phyloP scores from a whole-genome alignment of 2,113 vertebrate species.

The Boulengeromyrus knoepffleri region DNA sequence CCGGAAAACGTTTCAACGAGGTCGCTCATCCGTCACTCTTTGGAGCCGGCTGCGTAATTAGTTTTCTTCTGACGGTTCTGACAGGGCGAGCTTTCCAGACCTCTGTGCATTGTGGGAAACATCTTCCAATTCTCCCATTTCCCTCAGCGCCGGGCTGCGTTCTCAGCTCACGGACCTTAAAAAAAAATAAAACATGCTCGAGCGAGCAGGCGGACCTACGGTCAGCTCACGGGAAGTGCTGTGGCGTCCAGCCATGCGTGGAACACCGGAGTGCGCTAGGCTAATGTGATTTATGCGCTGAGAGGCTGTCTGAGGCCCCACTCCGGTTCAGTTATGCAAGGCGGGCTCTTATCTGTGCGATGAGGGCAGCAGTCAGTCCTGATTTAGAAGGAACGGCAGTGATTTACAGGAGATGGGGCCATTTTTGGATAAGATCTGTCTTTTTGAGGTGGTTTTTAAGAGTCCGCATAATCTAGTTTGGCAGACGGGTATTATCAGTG shows the following conservation, averaged over 20 bases:
- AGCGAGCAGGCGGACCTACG: not conserved
- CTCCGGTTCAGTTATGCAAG: not conserved
- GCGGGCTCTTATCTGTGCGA: not conserved
- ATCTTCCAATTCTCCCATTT: not conserved
- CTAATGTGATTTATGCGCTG: not conserved
- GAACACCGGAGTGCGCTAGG: not conserved
- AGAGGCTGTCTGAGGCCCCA: not conserved
- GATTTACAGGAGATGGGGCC: not conserved
- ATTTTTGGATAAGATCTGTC: not conserved
- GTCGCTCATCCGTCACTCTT: constrained; percentile 44
- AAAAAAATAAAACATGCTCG: not conserved
- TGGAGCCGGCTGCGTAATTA: constrained; percentile 53
- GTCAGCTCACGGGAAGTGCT: not conserved
- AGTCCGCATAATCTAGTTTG: not conserved
- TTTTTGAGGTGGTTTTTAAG: not conserved
- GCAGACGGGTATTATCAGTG: not conserved
- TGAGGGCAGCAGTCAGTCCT: not conserved
- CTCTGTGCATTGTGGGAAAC: constrained; percentile 17
- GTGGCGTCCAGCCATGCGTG: not conserved
- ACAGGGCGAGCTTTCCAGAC: constrained; percentile 39
- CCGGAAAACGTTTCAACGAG: constrained; percentile 37
- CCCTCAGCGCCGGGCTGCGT: not conserved
- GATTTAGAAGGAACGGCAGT: not conserved
- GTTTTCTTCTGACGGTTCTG: constrained; percentile 44
- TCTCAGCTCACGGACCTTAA: not conserved